These are phyloP conservation scores for Diploscapter pachys DNA, from an alignment of 1,140 invertebrate species.

Conservation along the genomic window DNA sequence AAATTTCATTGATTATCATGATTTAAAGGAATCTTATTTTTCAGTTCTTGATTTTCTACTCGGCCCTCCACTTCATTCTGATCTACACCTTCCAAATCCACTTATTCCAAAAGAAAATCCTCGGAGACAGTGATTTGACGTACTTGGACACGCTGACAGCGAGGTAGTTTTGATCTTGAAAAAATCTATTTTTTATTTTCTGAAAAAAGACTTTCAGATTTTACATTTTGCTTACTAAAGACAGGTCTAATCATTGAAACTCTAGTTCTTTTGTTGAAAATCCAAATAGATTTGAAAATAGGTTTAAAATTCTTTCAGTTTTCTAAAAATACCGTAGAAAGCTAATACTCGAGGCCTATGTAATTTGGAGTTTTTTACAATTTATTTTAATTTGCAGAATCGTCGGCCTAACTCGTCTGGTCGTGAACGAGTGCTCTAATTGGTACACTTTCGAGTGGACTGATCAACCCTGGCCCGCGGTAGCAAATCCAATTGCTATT, in stretches of 20 bases:
- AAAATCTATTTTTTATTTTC: background rate
- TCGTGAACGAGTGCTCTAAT: conserved; percentile 37
- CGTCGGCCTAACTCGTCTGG: conserved; percentile 41
- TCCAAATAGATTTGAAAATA: too few species aligned
- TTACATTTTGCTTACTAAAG: too few species aligned
- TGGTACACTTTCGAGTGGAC: conserved; percentile 42
- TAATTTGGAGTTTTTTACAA: conserved; percentile 6
- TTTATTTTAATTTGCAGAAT: conserved; percentile 39
- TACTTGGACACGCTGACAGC: conserved; percentile 19
- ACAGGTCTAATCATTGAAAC: too few species aligned
- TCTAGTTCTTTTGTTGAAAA: too few species aligned
- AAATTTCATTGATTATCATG: too few species aligned
- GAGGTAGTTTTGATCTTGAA: conserved; percentile 33
- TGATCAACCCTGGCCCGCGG: conserved; percentile 43
- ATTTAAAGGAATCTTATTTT: background rate
- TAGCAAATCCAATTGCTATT: conserved; percentile 43
- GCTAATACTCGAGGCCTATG: conserved; percentile 32
- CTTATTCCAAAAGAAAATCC: conserved; percentile 42
- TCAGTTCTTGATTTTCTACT: conserved; percentile 21
- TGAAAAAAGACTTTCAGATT: too few species aligned
- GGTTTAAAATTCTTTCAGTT: too few species aligned
- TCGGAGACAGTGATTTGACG: conserved; percentile 3
- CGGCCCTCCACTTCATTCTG: conserved; percentile 46
- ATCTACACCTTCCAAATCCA: conserved; percentile 53
- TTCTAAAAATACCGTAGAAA: too few species aligned